phyloP scores from a whole-genome alignment of 35 echinoderm and acorn worm species.

The Patiria miniata region DNA sequence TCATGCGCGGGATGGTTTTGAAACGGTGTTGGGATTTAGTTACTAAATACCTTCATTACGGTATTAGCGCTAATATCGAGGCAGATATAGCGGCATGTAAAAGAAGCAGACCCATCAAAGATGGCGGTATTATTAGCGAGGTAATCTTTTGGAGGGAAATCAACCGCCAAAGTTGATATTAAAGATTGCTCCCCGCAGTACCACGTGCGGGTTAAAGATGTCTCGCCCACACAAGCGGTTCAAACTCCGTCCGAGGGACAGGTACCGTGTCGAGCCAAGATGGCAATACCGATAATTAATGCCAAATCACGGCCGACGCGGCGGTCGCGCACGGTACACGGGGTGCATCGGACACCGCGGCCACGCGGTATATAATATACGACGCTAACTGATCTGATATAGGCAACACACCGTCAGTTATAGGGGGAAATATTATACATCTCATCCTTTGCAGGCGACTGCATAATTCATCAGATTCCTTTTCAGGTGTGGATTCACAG shows the following conservation, averaged over 20 bases:
- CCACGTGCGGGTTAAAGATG: no score
- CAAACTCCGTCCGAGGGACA: not conserved
- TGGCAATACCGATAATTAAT: conserved; percentile 21
- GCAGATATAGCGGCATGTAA: no score
- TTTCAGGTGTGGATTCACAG: conserved; percentile 18
- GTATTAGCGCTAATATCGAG: no score
- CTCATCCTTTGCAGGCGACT: not conserved
- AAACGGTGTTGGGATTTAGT: no score
- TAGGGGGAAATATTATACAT: not conserved
- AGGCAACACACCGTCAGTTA: not conserved
- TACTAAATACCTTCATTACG: no score
- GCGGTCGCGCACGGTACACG: not conserved
- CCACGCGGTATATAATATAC: not conserved
- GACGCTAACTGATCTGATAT: not conserved
- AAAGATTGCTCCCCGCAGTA: no score
- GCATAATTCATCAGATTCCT: not conserved
- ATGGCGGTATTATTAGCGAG: no score
- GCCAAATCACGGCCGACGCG: not conserved
- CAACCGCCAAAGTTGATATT: no score
- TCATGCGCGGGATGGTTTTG: no score
- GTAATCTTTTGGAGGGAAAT: no score
- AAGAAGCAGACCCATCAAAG: no score
- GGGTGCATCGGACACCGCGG: conserved; percentile 14
- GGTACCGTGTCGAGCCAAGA: not conserved
- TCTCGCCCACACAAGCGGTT: no score